Evolutionary conservation across 2,888 invertebrate species (phyloP).

Genomic region (Tanypteryx hageni): DNA sequence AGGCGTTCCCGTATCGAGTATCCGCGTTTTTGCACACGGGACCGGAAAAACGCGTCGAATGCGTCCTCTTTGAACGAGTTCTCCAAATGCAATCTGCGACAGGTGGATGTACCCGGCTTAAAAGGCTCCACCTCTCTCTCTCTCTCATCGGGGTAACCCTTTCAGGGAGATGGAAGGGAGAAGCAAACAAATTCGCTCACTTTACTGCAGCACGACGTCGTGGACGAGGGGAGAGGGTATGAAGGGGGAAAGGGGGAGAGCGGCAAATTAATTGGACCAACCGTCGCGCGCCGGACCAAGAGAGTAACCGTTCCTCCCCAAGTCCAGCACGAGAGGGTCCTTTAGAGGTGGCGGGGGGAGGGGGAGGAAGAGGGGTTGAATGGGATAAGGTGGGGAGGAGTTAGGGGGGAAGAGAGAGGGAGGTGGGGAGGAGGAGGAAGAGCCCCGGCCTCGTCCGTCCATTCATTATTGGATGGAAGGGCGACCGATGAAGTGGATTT

Average conservation of each 20-base stretch:
- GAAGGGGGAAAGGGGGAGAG: neutral
- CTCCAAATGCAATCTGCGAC: too few species aligned
- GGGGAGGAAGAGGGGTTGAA: neutral
- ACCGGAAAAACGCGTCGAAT: too few species aligned
- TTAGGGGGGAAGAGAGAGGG: neutral
- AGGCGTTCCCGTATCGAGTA: too few species aligned
- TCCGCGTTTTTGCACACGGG: too few species aligned
- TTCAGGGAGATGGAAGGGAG: neutral
- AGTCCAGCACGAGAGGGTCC: neutral
- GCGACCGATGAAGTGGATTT: constrained; percentile 12
- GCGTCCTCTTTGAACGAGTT: too few species aligned
- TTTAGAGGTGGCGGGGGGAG: neutral
- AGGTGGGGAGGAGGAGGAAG: neutral
- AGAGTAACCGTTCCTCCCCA: neutral
- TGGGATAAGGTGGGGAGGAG: neutral
- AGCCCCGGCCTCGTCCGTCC: neutral
- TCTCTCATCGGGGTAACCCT: neutral
- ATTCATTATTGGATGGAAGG: neutral
- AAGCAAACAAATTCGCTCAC: neutral
- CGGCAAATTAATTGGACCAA: constrained; percentile 11
- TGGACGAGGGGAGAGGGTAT: neutral
- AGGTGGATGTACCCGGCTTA: neutral
- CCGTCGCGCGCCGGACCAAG: neutral
- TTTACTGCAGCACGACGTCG: neutral
- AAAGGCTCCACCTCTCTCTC: neutral